Base-by-base conservation (phyloP, 2,113 vertebrate genomes). In the Ardeotis arabs region DNA sequence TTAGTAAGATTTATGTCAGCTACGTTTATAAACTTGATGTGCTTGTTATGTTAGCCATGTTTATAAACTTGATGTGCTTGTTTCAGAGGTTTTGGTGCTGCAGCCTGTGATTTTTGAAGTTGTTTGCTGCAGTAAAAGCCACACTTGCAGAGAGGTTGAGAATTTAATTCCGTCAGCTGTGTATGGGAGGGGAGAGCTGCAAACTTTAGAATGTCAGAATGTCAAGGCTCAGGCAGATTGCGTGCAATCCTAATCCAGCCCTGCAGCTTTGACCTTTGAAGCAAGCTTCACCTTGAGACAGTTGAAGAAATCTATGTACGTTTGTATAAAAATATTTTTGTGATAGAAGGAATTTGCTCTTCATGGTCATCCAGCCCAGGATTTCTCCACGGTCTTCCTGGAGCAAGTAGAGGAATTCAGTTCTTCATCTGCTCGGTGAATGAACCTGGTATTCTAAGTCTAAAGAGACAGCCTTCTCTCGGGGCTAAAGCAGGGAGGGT, bases 181-280 rank as follows among this genome's bases (percentile, higher is more conserved):
- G 49, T 41, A 39, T 7, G 49, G 89, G 74, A 89, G 77, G 45
- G 87, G 58, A 88, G 67, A 63, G 53, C 87, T 73, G 74, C 77
- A 86, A 58, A 85, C 66, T 59, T 82, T 5, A 92, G 95, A 95
- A 96, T 95, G 97, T 93, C 95, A 96, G 44, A 33, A 77, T 79
- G 97, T 84, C 87, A 90, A 39, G 52, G 63, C 83, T 81, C 27
- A 16, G 63, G 80, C 79, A 89, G 94, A 83, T 97, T 96, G 97
- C 97, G 88, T 97, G 95, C 97, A 88, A 78, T 95, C 97, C 94
- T 95, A 93, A 94, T 96, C 96, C 93, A 95, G 90, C 91, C 96
- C 95, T 91, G 87, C 56, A 97, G 97, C 91, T 68, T 86, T 97
- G 96, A 97, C 96, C 97, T 97, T 97, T 95, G 94, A 59, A 95